A percentile compares a stretch with the other conserved stretches of the same genome.
Conservation (phyloP, 2,113 vertebrate species). For the Polypterus bichir region DNA sequence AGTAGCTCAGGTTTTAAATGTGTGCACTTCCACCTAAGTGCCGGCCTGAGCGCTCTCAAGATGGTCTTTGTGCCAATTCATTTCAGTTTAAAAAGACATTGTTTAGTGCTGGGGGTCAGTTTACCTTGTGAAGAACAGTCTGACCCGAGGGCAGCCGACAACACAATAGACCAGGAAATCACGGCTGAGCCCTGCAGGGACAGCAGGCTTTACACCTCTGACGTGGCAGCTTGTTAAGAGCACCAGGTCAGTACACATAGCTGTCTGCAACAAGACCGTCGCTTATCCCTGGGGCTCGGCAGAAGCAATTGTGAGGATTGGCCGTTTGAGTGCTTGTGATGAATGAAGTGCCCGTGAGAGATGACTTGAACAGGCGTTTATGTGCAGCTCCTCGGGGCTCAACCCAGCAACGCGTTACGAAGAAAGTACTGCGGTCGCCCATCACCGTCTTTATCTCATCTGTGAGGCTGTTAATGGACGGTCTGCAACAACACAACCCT, state of each 20-base stretch:
- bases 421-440: conserved; percentile 3
- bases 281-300: neutral
- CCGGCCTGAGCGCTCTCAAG: neutral
- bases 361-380: no score
- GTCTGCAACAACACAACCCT: no score
- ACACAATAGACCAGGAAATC: conserved; percentile 4
- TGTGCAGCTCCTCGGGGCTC: no score
- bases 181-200: neutral
- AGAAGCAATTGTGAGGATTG: no score
- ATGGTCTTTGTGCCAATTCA: conserved; percentile 4
- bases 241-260: conserved; percentile 6
- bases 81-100: neutral
- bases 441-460: conserved; percentile 8
- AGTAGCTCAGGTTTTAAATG: no score
- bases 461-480: no score
- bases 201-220: conserved; percentile 4
- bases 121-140: conserved; percentile 2
- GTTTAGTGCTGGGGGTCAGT: conserved; percentile 2
- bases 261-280: neutral
- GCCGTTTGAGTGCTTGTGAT: neutral
- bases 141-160: neutral
- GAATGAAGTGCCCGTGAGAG: neutral
- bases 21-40: neutral
- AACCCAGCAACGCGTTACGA: no score
- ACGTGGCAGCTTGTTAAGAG: conserved; percentile 1